A percentile compares a stretch with the other conserved stretches of the same genome.
These are phyloP conservation scores for Fragum sueziense DNA, from an alignment of 2,888 invertebrate species.

Conservation along the genomic window DNA sequence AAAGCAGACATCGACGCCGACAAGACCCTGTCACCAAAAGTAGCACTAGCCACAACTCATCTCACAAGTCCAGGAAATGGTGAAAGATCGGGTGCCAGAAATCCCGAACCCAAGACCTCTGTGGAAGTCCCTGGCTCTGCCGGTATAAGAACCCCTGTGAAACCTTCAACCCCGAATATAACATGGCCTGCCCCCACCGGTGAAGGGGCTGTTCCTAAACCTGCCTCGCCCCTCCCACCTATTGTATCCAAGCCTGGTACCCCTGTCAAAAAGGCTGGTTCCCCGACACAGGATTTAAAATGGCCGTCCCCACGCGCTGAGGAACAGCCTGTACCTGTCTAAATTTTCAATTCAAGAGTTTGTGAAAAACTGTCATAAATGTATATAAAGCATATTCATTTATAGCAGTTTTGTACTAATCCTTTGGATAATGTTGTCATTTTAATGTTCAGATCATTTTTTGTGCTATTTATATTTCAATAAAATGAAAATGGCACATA, in stretches of 20 bases:
- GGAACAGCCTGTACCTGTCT: conserved; percentile 39
- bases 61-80: conserved; percentile 32
- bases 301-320: conserved; percentile 64
- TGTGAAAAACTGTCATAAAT: too few relatives aligned
- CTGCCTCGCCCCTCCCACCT: conserved; percentile 54
- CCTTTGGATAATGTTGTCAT: too few relatives aligned
- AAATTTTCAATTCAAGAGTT: too few relatives aligned
- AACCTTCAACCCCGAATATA: conserved; percentile 60
- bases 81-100: conserved; percentile 52
- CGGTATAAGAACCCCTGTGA: conserved; percentile 49
- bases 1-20: conserved; percentile 63
- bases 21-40: conserved; percentile 45
- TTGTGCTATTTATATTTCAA: neutral
- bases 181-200: conserved; percentile 53
- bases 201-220: conserved; percentile 38
- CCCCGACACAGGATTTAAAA: conserved; percentile 30
- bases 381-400: too few relatives aligned
- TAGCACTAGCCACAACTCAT: conserved; percentile 33
- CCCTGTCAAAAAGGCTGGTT: conserved; percentile 27
- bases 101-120: conserved; percentile 62
- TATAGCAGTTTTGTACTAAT: too few relatives aligned
- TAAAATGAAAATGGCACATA: neutral
- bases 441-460: neutral
- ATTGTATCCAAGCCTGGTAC: conserved; percentile 34
- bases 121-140: conserved; percentile 50